These are phyloP conservation scores for Drosophila pseudotalamancana DNA, from an alignment of 2,888 invertebrate species.

Conservation along the genomic window DNA sequence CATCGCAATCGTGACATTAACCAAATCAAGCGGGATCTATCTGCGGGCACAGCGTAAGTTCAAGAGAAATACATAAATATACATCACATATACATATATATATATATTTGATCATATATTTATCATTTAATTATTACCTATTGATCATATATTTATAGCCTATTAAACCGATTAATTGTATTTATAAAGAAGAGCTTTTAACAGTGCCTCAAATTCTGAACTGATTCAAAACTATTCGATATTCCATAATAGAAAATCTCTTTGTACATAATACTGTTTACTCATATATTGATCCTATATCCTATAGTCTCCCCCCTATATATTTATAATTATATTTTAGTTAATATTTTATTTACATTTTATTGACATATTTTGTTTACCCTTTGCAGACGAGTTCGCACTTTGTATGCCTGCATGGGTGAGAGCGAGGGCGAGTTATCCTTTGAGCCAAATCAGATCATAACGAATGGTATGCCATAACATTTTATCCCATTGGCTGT, in stretches of 20 bases:
- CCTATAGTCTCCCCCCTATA: too few species aligned
- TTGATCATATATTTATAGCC: too few species aligned
- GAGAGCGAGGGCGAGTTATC: conserved; percentile 98
- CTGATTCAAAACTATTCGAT: too few species aligned
- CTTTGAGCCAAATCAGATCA: conserved; percentile 99
- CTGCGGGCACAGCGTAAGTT: conserved; percentile 84
- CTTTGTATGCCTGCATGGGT: conserved; percentile 97
- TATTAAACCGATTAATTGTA: too few species aligned
- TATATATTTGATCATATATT: background rate
- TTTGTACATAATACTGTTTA: too few species aligned
- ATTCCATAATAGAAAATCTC: too few species aligned
- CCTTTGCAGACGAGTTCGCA: conserved; percentile 91
- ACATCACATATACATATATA: background rate
- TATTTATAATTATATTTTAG: too few species aligned
- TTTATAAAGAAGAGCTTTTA: too few species aligned
- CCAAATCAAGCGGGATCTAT: conserved; percentile 83
- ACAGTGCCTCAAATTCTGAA: too few species aligned
- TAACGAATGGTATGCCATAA: conserved; percentile 91
- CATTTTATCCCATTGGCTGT: background rate
- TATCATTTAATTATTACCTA: too few species aligned
- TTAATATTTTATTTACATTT: background rate
- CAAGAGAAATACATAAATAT: background rate
- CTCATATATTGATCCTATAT: too few species aligned
- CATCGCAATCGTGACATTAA: conserved; percentile 85
- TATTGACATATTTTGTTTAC: background rate